These are phyloP conservation scores for Amiota minor DNA, from an alignment of 2,888 invertebrate species.

Conservation along the genomic window DNA sequence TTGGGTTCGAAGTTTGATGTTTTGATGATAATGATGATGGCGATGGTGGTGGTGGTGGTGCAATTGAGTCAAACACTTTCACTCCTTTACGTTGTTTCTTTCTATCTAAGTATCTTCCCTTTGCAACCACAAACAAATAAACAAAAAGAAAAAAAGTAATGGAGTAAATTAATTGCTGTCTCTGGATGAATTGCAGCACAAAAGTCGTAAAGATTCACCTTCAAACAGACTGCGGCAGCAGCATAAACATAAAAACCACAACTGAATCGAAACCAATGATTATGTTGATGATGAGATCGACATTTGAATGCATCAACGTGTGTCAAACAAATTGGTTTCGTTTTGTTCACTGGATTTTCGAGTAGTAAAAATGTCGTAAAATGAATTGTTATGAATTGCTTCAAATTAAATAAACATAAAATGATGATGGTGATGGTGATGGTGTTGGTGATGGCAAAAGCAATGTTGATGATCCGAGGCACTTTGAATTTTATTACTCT, in stretches of 20 bases:
- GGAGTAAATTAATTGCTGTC: slow-evolving; percentile 19
- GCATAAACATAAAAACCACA: not conserved
- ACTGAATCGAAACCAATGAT: slow-evolving; percentile 16
- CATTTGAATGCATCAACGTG: slow-evolving; percentile 24
- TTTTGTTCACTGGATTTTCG: slow-evolving; percentile 31
- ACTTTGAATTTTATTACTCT: not conserved
- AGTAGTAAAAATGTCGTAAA: slow-evolving; percentile 67
- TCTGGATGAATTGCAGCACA: not conserved
- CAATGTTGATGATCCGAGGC: too few relatives aligned
- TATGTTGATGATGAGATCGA: slow-evolving; percentile 12
- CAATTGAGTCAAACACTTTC: not conserved
- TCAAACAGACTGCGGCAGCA: not conserved
- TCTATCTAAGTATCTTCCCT: not conserved
- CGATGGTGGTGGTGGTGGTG: slow-evolving; percentile 1
- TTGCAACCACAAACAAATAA: not conserved
- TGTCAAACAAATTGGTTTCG: slow-evolving; percentile 51
- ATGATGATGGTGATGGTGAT: slow-evolving; percentile 31
- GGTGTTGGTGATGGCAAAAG: too few relatives aligned
- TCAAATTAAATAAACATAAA: slow-evolving; percentile 66
- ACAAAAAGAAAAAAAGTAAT: not conserved
- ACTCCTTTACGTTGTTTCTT: not conserved
- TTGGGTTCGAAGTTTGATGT: too few relatives aligned
- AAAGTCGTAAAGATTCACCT: slow-evolving; percentile 38
- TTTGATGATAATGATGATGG: slow-evolving; percentile 12
- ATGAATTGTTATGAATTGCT: slow-evolving; percentile 67